Conservation (phyloP, 2,797 vertebrate genomes). For the Notoglanidium macrostoma region DNA sequence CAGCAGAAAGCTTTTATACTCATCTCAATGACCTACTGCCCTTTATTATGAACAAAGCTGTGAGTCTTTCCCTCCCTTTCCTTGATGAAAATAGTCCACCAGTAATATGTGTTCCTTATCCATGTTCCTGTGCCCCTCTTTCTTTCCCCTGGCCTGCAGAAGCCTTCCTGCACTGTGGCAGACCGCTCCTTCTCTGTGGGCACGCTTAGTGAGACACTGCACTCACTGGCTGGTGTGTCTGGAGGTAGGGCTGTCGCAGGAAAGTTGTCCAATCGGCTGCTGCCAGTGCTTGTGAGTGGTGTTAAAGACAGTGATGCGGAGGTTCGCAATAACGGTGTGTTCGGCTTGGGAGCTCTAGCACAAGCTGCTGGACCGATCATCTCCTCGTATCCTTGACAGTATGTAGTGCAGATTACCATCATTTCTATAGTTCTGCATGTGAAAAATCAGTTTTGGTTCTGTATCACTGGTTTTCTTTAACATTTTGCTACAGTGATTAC, state of each 20-base stretch:
- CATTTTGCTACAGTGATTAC: conserved; percentile 75
- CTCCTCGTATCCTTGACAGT: conserved; percentile 81
- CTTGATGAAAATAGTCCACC: background rate
- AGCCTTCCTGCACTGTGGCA: conserved; percentile 79
- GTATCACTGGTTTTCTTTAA: conserved; percentile 64
- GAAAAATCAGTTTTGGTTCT: background rate
- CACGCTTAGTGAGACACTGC: conserved; percentile 80
- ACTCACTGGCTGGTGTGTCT: conserved; percentile 68
- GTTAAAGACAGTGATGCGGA: conserved; percentile 80
- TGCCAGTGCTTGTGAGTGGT: conserved; percentile 78
- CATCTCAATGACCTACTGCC: conserved; percentile 86
- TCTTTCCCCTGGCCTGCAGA: conserved; percentile 67
- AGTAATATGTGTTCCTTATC: background rate
- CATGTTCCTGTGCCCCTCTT: background rate
- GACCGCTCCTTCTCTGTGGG: conserved; percentile 88
- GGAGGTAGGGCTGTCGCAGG: conserved; percentile 75
- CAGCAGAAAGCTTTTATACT: conserved; percentile 81
- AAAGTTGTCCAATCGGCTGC: conserved; percentile 77
- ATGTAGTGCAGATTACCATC: background rate
- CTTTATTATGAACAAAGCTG: conserved; percentile 82
- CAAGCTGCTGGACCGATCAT: conserved; percentile 79
- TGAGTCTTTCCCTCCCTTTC: conserved; percentile 69
- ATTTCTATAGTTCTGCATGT: background rate
- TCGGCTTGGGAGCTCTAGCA: conserved; percentile 82
- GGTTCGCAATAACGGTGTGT: conserved; percentile 89